Evolutionary conservation across 2,113 vertebrate species (phyloP), one percentile per base, ranked within the genome.

Genomic region (Saccopteryx leptura): DNA sequence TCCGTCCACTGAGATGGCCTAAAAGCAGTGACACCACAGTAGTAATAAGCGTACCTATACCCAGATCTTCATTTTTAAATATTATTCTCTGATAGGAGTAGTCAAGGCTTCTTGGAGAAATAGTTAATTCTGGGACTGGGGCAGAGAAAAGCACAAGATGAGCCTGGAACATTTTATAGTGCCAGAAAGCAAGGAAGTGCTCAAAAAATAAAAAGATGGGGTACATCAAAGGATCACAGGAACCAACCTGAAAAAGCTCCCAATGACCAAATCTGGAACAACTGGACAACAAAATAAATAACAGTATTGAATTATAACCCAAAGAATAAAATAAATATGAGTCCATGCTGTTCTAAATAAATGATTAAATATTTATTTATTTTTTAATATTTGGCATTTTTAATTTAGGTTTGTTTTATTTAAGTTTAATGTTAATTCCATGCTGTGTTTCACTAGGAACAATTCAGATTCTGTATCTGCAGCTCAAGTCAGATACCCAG

Each of bases 91-190:
- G 46, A 72, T 68, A 76, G 60, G 68, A 95, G 65, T 26, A 88
- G 10, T 56, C 23, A 74, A 19, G 26, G 10, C 26, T 83, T 65
- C 72, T 92, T 71, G 19, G 52, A 96, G 4, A 94, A 87, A 54
- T 82, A 21, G 79, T 96, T 63, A 90, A 39, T 86, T 75, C 89
- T 93, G 72, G 33, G 9, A 24, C 81, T 83, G 33, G 50, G 21
- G 26, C 61, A 93, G 90, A 97, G 82, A 94, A 90, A 72, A 81
- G 39, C 24, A 33, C 26, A 87, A 90, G n/a, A 71, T 84, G 78
- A 94, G 28, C 81, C n/a, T 60, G 31, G 39, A 39, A 39, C 39
- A 39, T 39, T 39, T 39, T 39, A 39, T 39, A 39, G 39, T 39
- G 60, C 18, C 79, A 46, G 23, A 84, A 80, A 61, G 18, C 88